Evolutionary conservation across 2,113 vertebrate species (phyloP).

Genomic region (zebrafish (Danio rerio)): GRCz12tu NC_133188.1:28689001-28689500

Average conservation of each 20-base stretch:
- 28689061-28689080: conserved; percentile 7
- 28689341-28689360: no score
- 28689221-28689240: neutral
- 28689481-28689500: no score
- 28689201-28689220: neutral
- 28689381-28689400: no score
- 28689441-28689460: no score
- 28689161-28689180: neutral
- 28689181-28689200: neutral
- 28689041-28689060: neutral
- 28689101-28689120: neutral
- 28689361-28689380: no score
- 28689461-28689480: no score
- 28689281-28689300: no score
- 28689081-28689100: neutral
- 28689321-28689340: no score
- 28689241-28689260: neutral
- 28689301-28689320: no score
- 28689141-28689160: conserved; percentile 9
- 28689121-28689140: conserved; percentile 7
- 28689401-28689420: no score
- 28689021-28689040: conserved; percentile 11
- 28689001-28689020: conserved; percentile 20
- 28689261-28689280: no score
- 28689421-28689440: no score